These are phyloP conservation scores for Shargacucullia verbasci DNA, from an alignment of 2,888 invertebrate genomes.

Conservation along the genomic window DNA sequence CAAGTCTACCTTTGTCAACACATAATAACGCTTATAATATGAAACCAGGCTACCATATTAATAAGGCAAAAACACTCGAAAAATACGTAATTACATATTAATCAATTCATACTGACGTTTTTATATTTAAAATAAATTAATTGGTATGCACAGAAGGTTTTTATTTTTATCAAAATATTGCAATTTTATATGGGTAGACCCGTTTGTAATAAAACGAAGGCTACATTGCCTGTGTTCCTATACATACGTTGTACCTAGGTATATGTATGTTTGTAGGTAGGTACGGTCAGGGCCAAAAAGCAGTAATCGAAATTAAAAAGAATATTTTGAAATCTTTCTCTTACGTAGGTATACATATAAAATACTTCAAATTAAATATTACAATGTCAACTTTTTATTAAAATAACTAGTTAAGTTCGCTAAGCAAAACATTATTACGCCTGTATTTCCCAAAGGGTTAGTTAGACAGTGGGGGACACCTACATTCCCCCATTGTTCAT, in stretches of 20 bases:
- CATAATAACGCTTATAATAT: conserved; percentile 17
- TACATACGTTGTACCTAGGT: conserved; percentile 36
- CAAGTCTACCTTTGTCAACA: conserved; percentile 6
- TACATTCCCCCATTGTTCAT: too few species aligned
- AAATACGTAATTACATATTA: conserved; percentile 32
- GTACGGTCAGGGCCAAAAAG: too few species aligned
- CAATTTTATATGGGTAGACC: conserved; percentile 80
- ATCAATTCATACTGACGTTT: conserved; percentile 31
- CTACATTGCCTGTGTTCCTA: conserved; percentile 55
- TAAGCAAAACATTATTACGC: too few species aligned
- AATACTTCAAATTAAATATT: too few species aligned
- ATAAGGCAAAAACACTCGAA: conserved; percentile 12
- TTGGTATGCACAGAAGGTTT: conserved; percentile 77
- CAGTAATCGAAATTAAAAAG: too few species aligned
- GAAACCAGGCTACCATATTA: background rate
- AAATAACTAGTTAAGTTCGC: too few species aligned
- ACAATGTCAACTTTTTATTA: too few species aligned
- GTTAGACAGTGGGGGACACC: too few species aligned
- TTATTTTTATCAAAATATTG: conserved; percentile 85
- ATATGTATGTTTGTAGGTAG: conserved; percentile 42
- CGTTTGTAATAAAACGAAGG: conserved; percentile 75
- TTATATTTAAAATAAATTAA: conserved; percentile 72
- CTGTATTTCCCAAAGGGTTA: too few species aligned
- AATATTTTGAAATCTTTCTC: too few species aligned
- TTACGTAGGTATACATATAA: too few species aligned